Evolutionary conservation across 2,797 vertebrate species (phyloP).

Genomic region (Crenichthys baileyi): DNA sequence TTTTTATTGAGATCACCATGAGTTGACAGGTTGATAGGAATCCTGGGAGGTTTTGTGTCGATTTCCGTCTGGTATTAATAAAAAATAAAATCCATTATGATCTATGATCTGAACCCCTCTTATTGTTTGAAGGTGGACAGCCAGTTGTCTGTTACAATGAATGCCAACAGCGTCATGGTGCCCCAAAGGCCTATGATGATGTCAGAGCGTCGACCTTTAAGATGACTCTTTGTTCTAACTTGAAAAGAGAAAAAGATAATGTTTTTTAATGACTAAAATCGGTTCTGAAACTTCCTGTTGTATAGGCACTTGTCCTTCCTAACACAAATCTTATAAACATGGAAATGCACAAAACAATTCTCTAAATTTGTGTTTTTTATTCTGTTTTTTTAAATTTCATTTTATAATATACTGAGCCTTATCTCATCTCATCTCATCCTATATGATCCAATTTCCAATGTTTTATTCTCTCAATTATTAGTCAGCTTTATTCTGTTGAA

Average conservation of each 20-base stretch:
- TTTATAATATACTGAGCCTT: neutral
- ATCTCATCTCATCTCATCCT: neutral
- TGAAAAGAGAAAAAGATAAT: neutral
- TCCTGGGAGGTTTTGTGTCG: conserved; percentile 32
- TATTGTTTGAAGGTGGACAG: conserved; percentile 73
- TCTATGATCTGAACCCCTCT: conserved; percentile 39
- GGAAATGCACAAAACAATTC: neutral
- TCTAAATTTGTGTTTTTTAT: neutral
- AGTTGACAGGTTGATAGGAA: conserved; percentile 9
- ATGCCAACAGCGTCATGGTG: conserved; percentile 62
- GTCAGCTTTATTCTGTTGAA: neutral
- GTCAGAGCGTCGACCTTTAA: conserved; percentile 32
- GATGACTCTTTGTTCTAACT: conserved; percentile 43
- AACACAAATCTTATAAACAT: neutral
- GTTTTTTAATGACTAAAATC: neutral
- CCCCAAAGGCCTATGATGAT: conserved; percentile 52
- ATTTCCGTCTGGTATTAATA: conserved; percentile 62
- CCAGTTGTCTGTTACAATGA: conserved; percentile 76
- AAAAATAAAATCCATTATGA: conserved; percentile 58
- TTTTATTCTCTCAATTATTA: neutral
- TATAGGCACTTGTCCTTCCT: neutral
- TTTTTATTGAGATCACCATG: conserved; percentile 2
- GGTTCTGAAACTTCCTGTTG: neutral
- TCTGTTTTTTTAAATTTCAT: neutral
- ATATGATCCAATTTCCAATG: neutral